Conservation (phyloP, 2,888 invertebrate species). For the Anarsia innoxiella region DNA sequence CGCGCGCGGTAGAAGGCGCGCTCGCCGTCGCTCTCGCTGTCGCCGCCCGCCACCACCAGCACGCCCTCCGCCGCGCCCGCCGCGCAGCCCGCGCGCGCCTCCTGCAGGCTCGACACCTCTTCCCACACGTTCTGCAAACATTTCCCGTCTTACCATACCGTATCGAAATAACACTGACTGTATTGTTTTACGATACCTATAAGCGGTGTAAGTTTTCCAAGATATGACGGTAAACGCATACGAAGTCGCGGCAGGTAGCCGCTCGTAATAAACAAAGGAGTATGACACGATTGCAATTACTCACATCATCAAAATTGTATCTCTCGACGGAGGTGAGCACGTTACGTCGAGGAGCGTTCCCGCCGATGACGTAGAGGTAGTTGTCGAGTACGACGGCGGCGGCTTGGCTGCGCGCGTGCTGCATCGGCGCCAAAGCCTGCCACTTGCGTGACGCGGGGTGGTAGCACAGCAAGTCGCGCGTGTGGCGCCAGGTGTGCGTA, state of each 20-base stretch:
- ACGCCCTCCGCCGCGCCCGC: slow-evolving; percentile 89
- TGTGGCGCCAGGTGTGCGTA: slow-evolving; percentile 85
- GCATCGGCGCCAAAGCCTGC: slow-evolving; percentile 85
- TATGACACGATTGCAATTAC: too few species aligned
- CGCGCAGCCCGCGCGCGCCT: slow-evolving; percentile 87
- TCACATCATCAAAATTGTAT: slow-evolving; percentile 86
- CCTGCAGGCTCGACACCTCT: slow-evolving; percentile 81
- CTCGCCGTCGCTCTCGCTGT: slow-evolving; percentile 83
- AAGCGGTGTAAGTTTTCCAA: too few species aligned
- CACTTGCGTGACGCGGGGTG: slow-evolving; percentile 88
- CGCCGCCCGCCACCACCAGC: slow-evolving; percentile 90
- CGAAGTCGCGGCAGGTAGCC: too few species aligned
- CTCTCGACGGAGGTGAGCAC: slow-evolving; percentile 88
- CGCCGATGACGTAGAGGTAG: slow-evolving; percentile 91
- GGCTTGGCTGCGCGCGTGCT: slow-evolving; percentile 89
- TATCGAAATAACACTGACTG: too few species aligned
- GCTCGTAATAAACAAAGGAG: too few species aligned
- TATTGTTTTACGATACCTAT: too few species aligned
- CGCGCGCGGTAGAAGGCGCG: slow-evolving; percentile 88
- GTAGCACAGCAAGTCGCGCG: slow-evolving; percentile 86
- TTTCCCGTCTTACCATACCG: too few species aligned
- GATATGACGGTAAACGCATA: too few species aligned
- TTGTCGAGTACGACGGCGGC: slow-evolving; percentile 90
- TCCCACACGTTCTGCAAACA: slow-evolving; percentile 85
- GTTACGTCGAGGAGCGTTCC: slow-evolving; percentile 86